A percentile compares a stretch with the other conserved stretches of the same genome.
These are phyloP conservation scores for Achlya flavicornis DNA, from an alignment of 2,888 invertebrate species.

Conservation along the genomic window DNA sequence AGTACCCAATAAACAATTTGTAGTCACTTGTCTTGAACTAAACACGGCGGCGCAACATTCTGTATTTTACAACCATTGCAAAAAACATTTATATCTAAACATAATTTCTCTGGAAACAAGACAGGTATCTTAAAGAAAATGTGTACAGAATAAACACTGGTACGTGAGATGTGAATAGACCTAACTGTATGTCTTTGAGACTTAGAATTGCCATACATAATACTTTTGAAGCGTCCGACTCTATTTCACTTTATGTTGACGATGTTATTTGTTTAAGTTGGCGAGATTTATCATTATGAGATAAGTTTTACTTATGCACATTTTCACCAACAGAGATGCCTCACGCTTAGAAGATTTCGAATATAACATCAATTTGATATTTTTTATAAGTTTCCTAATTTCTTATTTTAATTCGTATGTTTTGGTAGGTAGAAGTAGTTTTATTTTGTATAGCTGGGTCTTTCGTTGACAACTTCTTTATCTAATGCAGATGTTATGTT, in stretches of 20 bases:
- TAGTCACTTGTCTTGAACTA: not conserved
- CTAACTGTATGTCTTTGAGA: conserved; percentile 3
- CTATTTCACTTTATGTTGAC: not conserved
- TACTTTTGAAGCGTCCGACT: not conserved
- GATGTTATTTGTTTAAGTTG: too few relatives aligned
- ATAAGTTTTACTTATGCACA: too few relatives aligned
- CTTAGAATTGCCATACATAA: not conserved
- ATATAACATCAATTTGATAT: too few relatives aligned
- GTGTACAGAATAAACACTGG: conserved; percentile 15
- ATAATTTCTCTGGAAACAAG: conserved; percentile 31
- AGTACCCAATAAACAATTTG: not conserved
- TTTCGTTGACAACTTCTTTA: too few relatives aligned
- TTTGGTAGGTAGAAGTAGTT: too few relatives aligned
- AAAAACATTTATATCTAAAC: conserved; percentile 33
- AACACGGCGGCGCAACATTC: not conserved
- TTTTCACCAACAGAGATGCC: too few relatives aligned
- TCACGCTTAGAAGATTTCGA: too few relatives aligned
- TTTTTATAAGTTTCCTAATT: too few relatives aligned
- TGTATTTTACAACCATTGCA: not conserved
- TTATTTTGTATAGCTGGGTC: too few relatives aligned
- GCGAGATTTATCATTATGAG: too few relatives aligned
- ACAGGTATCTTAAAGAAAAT: conserved; percentile 12
- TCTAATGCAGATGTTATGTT: too few relatives aligned
- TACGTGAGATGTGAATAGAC: conserved; percentile 9
- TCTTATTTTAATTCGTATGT: too few relatives aligned